Conservation (phyloP, 2,888 invertebrate species). For the Proisotoma minuta region DNA sequence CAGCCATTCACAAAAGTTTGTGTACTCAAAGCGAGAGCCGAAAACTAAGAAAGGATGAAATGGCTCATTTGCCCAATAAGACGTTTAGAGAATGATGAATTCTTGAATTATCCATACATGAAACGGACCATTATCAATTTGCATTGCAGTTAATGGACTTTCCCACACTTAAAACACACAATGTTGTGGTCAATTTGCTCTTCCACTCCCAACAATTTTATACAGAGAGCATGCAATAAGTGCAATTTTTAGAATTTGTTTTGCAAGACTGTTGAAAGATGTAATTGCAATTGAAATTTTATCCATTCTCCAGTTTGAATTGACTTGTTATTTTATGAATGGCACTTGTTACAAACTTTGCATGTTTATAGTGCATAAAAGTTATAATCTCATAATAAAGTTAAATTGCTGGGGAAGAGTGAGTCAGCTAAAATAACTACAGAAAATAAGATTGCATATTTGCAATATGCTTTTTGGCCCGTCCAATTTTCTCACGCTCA, state of each 20-base stretch:
- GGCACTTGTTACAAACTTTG: too few species aligned
- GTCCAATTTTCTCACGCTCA: constrained; percentile 12
- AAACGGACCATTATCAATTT: neutral
- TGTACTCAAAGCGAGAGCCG: neutral
- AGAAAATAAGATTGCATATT: neutral
- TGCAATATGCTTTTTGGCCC: neutral
- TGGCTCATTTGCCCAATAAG: neutral
- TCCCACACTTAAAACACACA: neutral
- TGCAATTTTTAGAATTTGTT: neutral
- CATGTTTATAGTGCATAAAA: neutral
- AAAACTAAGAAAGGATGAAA: neutral
- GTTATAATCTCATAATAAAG: neutral
- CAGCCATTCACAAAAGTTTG: neutral
- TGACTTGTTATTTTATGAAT: too few species aligned
- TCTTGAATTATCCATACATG: neutral
- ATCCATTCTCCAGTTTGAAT: neutral
- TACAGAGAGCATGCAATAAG: neutral
- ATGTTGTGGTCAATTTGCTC: neutral
- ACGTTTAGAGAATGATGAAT: neutral
- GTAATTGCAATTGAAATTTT: neutral
- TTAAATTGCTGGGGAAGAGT: too few species aligned
- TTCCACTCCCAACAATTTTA: neutral
- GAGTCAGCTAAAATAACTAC: too few species aligned
- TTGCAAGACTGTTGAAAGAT: neutral
- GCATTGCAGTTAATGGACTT: neutral